Conservation (phyloP, 2,113 vertebrate genomes). For the Bombycilla garrulus region DNA sequence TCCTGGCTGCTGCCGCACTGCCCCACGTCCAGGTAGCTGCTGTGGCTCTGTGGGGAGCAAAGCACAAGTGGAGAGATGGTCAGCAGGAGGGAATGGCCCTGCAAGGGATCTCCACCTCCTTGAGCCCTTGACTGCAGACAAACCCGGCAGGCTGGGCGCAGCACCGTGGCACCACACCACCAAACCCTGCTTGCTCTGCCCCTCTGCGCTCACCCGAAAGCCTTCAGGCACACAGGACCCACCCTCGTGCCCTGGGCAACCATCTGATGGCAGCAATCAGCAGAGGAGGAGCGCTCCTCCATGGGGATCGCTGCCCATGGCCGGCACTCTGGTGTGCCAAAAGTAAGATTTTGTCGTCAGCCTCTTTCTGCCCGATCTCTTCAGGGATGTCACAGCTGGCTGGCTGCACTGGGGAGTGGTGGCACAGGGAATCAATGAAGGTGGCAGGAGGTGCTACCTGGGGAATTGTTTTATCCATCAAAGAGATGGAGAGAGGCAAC, state of each 20-base stretch:
- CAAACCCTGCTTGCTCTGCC: background rate
- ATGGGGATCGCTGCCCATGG: rapidly evolving
- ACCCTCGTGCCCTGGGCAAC: background rate
- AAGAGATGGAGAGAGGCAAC: background rate
- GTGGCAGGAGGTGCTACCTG: background rate
- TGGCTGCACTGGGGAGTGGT: background rate
- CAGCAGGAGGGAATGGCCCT: too few species aligned
- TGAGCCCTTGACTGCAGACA: rapidly evolving
- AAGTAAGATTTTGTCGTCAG: background rate
- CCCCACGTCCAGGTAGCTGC: conserved; percentile 73
- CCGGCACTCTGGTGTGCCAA: rapidly evolving
- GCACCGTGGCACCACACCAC: too few species aligned
- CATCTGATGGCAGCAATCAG: rapidly evolving
- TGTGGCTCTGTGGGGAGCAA: conserved; percentile 68
- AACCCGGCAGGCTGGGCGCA: background rate
- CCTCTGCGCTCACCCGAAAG: rapidly evolving
- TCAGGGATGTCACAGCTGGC: background rate
- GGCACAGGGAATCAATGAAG: background rate
- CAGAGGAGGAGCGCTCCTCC: rapidly evolving
- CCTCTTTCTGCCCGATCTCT: background rate
- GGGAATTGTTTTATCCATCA: background rate
- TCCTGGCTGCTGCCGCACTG: conserved; percentile 62
- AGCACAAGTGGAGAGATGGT: rapidly evolving
- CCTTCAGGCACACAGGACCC: background rate
- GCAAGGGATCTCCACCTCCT: too few species aligned